Percentiles rank a stretch among this genome's conserved stretches.
These are phyloP conservation scores for Wasmannia auropunctata DNA, from an alignment of 1,140 invertebrate genomes.

Conservation along the genomic window DNA sequence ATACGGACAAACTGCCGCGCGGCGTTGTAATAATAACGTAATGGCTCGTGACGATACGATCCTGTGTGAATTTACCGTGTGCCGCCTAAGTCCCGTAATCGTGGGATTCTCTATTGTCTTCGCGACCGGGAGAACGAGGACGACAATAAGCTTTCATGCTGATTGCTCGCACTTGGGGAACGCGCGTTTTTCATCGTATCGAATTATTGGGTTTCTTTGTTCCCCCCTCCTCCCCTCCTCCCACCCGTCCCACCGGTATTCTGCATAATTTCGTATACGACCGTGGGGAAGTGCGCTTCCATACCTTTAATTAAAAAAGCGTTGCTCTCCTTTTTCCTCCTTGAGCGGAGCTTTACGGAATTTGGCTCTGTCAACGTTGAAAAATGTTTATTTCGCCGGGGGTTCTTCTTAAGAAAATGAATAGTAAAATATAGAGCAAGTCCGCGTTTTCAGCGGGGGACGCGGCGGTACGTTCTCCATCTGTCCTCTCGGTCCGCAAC, in stretches of 20 bases:
- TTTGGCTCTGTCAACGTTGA: background rate
- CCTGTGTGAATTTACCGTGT: conserved; percentile 47
- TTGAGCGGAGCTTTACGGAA: background rate
- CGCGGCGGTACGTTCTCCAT: background rate
- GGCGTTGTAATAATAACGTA: conserved; percentile 50
- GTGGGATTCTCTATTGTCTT: conserved; percentile 39
- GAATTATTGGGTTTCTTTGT: conserved; percentile 36
- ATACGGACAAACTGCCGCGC: conserved; percentile 49
- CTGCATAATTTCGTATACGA: conserved; percentile 13
- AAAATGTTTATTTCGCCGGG: background rate
- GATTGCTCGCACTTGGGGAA: conserved; percentile 32
- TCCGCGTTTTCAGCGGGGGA: background rate
- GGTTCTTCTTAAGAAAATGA: conserved; percentile 5
- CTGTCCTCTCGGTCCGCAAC: conserved; percentile 23
- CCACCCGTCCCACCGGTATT: background rate
- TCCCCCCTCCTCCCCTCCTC: background rate
- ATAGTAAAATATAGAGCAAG: background rate
- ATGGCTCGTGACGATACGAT: conserved; percentile 55
- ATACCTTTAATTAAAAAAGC: conserved; percentile 10
- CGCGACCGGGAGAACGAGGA: background rate
- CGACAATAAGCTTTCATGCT: conserved; percentile 53
- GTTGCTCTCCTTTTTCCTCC: background rate
- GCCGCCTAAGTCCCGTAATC: conserved; percentile 28
- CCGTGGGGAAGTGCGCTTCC: background rate
- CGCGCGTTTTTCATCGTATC: conserved; percentile 25